phyloP scores from a whole-genome alignment of 2,797 vertebrate species.

The Anguilla obscura region DNA sequence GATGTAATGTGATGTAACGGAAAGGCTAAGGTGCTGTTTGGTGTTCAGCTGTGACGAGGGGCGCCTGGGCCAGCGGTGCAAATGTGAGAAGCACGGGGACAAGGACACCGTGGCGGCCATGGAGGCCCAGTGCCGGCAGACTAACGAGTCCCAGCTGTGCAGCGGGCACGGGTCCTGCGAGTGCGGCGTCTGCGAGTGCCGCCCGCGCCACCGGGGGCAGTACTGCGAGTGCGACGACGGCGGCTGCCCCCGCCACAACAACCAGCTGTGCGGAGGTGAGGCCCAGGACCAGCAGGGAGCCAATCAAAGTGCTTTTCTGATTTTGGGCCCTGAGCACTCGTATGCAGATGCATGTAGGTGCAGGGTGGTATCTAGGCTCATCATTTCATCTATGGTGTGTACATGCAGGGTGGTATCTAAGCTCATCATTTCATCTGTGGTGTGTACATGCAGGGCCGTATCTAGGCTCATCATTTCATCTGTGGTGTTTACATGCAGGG shows the following conservation, averaged over 20 bases:
- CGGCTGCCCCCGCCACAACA: conserved; percentile 63
- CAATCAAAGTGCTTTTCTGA: neutral
- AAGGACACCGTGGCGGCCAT: conserved; percentile 45
- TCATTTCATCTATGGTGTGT: no score
- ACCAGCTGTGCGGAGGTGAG: conserved; percentile 71
- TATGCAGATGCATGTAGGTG: no score
- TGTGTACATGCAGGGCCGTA: no score
- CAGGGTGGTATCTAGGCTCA: no score
- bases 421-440: no score
- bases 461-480: no score
- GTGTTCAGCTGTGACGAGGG: conserved; percentile 63
- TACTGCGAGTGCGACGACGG: conserved; percentile 70
- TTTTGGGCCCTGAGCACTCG: no score
- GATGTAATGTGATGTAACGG: no score
- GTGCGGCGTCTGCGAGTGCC: conserved; percentile 71
- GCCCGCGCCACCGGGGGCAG: conserved; percentile 52
- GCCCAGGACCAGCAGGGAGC: no score
- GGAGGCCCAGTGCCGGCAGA: conserved; percentile 55
- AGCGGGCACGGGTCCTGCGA: conserved; percentile 70
- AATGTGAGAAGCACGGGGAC: conserved; percentile 62
- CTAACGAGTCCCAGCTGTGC: conserved; percentile 53
- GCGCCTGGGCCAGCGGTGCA: conserved; percentile 63
- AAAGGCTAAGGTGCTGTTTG: neutral
- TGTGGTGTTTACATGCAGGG: no score
- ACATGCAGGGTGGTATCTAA: no score